Evolutionary conservation across 2,888 invertebrate genomes (phyloP), one percentile per base, ranked within the genome.

Genomic region (Stenchaetothrips biformis): DNA sequence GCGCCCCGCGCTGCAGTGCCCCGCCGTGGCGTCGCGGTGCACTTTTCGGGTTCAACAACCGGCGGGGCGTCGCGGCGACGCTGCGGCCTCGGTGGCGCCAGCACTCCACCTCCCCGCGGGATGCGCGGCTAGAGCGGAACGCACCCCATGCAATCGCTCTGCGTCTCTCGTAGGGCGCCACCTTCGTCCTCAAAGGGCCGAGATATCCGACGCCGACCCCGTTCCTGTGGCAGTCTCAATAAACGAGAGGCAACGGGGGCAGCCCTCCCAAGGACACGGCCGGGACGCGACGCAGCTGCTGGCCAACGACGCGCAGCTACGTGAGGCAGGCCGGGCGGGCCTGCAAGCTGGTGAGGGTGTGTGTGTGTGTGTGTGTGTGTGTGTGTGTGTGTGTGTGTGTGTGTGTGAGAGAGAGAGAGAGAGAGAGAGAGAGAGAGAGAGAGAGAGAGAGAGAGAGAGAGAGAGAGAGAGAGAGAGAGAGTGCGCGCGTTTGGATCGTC

Each of bases 1-100:
- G 11, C 67, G 7, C 67, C 25, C n/a, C 59, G 4, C 62, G 48
- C n/a, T n/a, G n/a, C n/a, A n/a, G n/a, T n/a, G n/a, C 25, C 48
- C 49, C 77, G 9, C 9, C n/a, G 79, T 62, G 48, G 79, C 67
- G 83, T 82, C 84, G 83, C 85, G 84, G 84, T 86, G 85, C 86
- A 86, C 85, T 85, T 85, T 9, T 4, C 25, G 67, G 67, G 67
- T 74, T 74, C 67, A 74, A 74, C 67, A 74, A 74, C 67, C 67
- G 67, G 59, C 59, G 59, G 59, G 59, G 37, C 53, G 53, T 13
- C 16, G 53, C 9, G 53, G 53, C 53, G 53, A 53, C 18, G 53
- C 53, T 53, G 53, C 18, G 53, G 53, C 53, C 37, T 37, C 37
- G 37, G 37, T 37, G 37, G 37, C 37, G 37, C 37, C 37, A 37